These are phyloP conservation scores for Helicoverpa armigera DNA, from an alignment of 1,140 invertebrate genomes.

Conservation along the genomic window DNA sequence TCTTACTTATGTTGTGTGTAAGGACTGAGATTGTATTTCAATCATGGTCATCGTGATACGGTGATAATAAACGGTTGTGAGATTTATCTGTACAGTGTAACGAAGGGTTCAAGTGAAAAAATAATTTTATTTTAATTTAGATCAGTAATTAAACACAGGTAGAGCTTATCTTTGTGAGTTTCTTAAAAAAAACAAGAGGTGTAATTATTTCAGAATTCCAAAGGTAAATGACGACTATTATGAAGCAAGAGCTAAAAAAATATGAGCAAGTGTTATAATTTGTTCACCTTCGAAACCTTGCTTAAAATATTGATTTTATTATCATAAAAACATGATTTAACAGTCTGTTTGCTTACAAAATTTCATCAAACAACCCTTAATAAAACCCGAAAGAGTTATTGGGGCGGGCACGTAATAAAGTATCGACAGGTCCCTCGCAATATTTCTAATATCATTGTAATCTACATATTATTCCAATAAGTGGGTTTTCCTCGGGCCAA, in stretches of 20 bases:
- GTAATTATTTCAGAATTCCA: no score
- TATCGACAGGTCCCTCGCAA: slow-evolving; percentile 73
- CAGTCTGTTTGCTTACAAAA: slow-evolving; percentile 18
- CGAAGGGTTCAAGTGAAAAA: no score
- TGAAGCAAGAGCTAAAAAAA: no score
- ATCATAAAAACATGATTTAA: slow-evolving; percentile 4
- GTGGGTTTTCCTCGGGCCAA: slow-evolving; percentile 77
- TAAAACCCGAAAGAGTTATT: slow-evolving; percentile 48
- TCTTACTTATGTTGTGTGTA: slow-evolving; percentile 29
- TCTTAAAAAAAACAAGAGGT: no score
- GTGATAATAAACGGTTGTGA: background rate
- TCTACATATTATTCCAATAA: slow-evolving; percentile 87
- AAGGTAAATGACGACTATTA: no score
- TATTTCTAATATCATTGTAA: slow-evolving; percentile 81
- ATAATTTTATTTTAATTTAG: no score
- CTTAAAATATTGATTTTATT: background rate
- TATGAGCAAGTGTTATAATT: no score
- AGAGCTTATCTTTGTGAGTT: no score
- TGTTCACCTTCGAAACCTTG: no score
- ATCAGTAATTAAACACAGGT: no score
- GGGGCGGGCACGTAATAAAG: slow-evolving; percentile 67
- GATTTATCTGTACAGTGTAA: background rate
- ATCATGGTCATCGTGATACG: background rate
- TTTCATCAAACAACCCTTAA: slow-evolving; percentile 23
- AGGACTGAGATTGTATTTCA: background rate